A percentile compares a stretch with the other conserved stretches of the same genome.
Evolutionary conservation across 2,888 invertebrate species (phyloP).

Genomic region (Zaprionus obscuricornis): DNA sequence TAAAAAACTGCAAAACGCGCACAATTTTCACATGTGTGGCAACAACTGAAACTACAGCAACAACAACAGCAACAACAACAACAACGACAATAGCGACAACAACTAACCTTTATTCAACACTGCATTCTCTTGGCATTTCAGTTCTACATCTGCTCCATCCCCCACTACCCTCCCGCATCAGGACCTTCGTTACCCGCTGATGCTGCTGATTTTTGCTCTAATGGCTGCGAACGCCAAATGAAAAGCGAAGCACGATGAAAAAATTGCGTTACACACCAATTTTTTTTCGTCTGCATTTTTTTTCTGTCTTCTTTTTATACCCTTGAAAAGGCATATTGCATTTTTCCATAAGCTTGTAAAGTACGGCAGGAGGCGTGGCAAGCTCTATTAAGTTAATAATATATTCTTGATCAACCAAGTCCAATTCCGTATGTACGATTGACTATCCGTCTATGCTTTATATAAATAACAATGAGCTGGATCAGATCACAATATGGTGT

Average conservation of each 20-base stretch:
- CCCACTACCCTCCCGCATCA: background rate
- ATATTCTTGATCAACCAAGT: too few species aligned
- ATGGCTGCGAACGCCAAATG: constrained; percentile 74
- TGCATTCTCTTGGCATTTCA: background rate
- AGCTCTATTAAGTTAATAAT: too few species aligned
- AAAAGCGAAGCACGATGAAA: constrained; percentile 63
- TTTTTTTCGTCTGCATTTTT: constrained; percentile 49
- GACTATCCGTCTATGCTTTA: too few species aligned
- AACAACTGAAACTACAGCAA: constrained; percentile 54
- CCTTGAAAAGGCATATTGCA: too few species aligned
- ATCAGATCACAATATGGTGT: too few species aligned
- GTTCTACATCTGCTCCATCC: background rate
- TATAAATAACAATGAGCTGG: too few species aligned
- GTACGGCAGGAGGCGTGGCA: too few species aligned
- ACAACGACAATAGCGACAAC: background rate
- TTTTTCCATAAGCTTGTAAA: too few species aligned
- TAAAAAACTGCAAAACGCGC: constrained; percentile 83
- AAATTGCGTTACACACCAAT: constrained; percentile 67
- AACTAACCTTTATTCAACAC: constrained; percentile 14
- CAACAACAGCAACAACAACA: constrained; percentile 32
- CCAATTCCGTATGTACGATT: too few species aligned
- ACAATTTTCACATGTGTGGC: constrained; percentile 77
- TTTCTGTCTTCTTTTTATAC: constrained; percentile 22
- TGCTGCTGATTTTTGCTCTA: constrained; percentile 76
- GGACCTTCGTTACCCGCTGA: constrained; percentile 40